Conservation (phyloP, 2,888 invertebrate genomes). For the Salticus scenicus region DNA sequence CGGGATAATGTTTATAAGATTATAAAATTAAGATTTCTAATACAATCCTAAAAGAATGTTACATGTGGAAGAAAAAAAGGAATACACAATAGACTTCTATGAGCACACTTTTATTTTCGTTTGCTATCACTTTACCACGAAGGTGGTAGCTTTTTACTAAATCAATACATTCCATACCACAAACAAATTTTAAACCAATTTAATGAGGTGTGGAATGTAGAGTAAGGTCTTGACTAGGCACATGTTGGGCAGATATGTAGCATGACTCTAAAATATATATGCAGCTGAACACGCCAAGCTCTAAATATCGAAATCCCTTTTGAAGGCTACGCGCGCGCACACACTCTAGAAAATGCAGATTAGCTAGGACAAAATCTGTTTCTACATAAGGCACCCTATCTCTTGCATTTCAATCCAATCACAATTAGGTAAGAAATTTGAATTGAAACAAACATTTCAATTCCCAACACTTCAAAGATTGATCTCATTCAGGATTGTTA, state of each 20-base stretch:
- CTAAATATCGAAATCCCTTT: conserved; percentile 61
- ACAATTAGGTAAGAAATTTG: conserved; percentile 41
- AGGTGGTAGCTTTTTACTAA: conserved; percentile 64
- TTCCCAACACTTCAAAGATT: conserved; percentile 28
- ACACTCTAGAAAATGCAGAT: conserved; percentile 55
- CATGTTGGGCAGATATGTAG: conserved; percentile 68
- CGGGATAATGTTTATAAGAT: no score
- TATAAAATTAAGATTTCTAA: no score
- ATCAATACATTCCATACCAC: conserved; percentile 63
- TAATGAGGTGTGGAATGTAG: conserved; percentile 68
- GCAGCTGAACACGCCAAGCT: conserved; percentile 67
- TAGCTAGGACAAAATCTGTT: conserved; percentile 45
- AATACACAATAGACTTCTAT: conserved; percentile 26
- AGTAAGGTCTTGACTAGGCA: conserved; percentile 69
- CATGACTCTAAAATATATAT: conserved; percentile 64
- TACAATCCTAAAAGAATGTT: no score
- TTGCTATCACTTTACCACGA: conserved; percentile 63
- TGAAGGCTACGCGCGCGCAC: conserved; percentile 42
- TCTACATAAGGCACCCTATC: conserved; percentile 68
- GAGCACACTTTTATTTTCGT: conserved; percentile 63
- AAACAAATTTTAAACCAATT: conserved; percentile 54
- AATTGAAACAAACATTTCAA: conserved; percentile 44
- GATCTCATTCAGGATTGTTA: conserved; percentile 3
- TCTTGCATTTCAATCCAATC: conserved; percentile 23
- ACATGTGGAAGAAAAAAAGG: background rate